Evolutionary conservation across 2,113 vertebrate genomes (phyloP).

Genomic region (Sprattus sprattus): DNA sequence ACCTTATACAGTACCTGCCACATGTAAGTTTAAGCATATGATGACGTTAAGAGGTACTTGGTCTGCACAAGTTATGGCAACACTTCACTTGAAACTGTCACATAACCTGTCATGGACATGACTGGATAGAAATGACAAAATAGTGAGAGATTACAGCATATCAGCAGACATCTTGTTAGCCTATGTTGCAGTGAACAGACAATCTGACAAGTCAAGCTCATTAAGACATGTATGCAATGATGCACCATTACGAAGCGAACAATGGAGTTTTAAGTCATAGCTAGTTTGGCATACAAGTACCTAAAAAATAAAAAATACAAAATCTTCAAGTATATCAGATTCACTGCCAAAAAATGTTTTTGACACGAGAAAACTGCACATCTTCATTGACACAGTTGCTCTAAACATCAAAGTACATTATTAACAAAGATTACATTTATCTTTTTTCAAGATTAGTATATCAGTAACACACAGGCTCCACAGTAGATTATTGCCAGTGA

Average conservation of each 20-base stretch:
- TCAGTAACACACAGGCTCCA: slow-evolving; percentile 37
- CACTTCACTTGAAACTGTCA: slow-evolving; percentile 8
- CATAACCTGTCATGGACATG: neutral
- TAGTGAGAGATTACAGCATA: neutral
- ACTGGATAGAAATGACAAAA: slow-evolving; percentile 12
- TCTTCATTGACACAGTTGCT: slow-evolving; percentile 11
- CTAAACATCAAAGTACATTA: slow-evolving; percentile 18
- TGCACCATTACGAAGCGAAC: slow-evolving; percentile 4
- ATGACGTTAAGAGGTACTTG: neutral
- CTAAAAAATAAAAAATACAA: slow-evolving; percentile 5
- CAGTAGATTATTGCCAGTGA: slow-evolving; percentile 41
- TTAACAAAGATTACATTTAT: slow-evolving; percentile 26
- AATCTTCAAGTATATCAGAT: slow-evolving; percentile 20
- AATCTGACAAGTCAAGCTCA: slow-evolving; percentile 19
- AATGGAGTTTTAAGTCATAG: slow-evolving; percentile 20
- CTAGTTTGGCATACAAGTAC: slow-evolving; percentile 15
- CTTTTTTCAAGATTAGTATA: slow-evolving; percentile 26
- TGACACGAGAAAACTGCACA: slow-evolving; percentile 19
- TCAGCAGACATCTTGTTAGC: neutral
- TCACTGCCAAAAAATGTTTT: slow-evolving; percentile 21
- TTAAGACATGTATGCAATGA: slow-evolving; percentile 15
- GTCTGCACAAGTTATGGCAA: slow-evolving; percentile 8
- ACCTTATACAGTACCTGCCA: neutral
- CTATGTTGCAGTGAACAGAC: neutral
- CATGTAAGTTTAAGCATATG: neutral